phyloP scores from a whole-genome alignment of 2,888 invertebrate species.

The Trichogramma evanescens region DNA sequence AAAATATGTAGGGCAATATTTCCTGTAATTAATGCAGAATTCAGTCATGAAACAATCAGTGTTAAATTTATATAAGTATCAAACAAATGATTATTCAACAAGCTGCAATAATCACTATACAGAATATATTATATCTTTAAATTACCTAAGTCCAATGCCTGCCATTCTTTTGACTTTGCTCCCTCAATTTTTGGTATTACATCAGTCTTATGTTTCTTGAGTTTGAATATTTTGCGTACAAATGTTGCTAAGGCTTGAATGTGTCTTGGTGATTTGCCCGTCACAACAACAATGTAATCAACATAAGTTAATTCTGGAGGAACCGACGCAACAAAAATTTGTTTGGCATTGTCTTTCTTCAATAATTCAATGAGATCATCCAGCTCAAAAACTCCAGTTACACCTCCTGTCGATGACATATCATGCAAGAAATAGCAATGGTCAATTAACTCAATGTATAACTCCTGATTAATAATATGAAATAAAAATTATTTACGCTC shows the following conservation, averaged over 20 bases:
- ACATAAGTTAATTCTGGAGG: conserved; percentile 72
- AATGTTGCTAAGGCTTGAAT: conserved; percentile 68
- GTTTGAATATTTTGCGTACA: conserved; percentile 69
- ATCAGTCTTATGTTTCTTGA: conserved; percentile 60
- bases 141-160: conserved; percentile 82
- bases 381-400: conserved; percentile 78
- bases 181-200: conserved; percentile 72
- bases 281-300: conserved; percentile 76
- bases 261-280: conserved; percentile 67
- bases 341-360: conserved; percentile 66
- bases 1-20: conserved; percentile 90
- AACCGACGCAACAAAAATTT: conserved; percentile 75
- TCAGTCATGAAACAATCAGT: neutral
- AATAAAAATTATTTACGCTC: conserved; percentile 50
- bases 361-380: conserved; percentile 75
- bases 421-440: neutral
- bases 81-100: neutral
- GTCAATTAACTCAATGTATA: neutral
- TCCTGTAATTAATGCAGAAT: conserved; percentile 52
- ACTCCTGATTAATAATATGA: neutral
- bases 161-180: conserved; percentile 70
- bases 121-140: neutral
- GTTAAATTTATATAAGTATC: neutral
- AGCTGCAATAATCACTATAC: neutral
- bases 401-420: conserved; percentile 60